Conservation (phyloP, 2,113 vertebrate genomes). For the Chaetorhynchus papuensis region DNA sequence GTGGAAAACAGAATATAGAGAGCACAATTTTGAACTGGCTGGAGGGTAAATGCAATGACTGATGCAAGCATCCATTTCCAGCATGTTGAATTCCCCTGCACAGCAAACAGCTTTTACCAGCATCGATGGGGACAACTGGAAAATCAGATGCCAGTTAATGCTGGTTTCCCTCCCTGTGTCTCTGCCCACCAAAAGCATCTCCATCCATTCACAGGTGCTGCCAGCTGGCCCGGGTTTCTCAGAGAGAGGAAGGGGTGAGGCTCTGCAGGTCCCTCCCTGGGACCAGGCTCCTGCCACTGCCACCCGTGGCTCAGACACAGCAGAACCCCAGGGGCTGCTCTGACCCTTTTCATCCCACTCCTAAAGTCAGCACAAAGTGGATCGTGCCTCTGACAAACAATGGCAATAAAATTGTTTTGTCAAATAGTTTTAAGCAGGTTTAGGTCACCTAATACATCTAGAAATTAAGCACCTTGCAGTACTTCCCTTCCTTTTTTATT, state of each 20-base stretch:
- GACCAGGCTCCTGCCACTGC: neutral
- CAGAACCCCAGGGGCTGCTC: neutral
- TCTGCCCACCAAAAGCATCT: neutral
- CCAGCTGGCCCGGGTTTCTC: neutral
- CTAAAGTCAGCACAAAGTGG: neutral
- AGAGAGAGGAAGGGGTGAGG: neutral
- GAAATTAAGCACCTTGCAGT: neutral
- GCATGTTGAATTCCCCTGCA: neutral
- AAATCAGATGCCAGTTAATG: neutral
- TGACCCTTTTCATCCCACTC: neutral
- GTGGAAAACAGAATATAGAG: neutral
- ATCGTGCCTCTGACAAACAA: neutral
- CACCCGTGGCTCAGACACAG: accelerated
- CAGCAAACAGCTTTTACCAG: neutral
- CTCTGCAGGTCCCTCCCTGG: neutral
- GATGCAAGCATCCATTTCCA: neutral
- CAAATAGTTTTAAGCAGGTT: neutral
- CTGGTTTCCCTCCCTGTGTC: neutral
- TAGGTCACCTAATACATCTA: neutral
- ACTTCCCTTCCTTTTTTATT: neutral
- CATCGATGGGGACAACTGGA: neutral
- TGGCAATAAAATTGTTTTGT: neutral
- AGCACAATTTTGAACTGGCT: neutral
- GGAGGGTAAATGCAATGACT: neutral
- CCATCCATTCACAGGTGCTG: neutral